phyloP scores from a whole-genome alignment of 2,888 invertebrate species.

The Amaurobius ferox region DNA sequence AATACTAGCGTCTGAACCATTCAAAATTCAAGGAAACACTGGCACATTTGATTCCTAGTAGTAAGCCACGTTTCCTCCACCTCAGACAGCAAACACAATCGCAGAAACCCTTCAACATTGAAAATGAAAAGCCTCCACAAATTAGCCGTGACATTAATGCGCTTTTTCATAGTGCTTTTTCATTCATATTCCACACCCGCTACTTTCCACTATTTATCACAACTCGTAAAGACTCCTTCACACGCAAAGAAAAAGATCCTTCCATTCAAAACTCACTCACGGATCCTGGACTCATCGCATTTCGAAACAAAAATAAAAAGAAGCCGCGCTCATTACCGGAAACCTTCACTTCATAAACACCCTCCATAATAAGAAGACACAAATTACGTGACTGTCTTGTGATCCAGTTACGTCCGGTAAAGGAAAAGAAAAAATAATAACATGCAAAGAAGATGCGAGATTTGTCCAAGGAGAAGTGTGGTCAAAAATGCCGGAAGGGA shows the following conservation, averaged over 20 bases:
- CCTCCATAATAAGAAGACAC: slow-evolving; percentile 25
- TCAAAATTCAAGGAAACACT: too few species aligned
- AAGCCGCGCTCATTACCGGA: slow-evolving; percentile 5
- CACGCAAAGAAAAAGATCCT: neutral
- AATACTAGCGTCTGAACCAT: too few species aligned
- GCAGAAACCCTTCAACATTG: too few species aligned
- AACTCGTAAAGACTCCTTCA: neutral
- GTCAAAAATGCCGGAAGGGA: slow-evolving; percentile 14
- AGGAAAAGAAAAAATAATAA: neutral
- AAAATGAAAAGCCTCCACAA: neutral
- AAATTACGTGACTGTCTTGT: slow-evolving; percentile 16
- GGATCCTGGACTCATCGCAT: neutral
- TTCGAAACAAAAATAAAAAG: neutral
- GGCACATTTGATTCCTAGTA: too few species aligned
- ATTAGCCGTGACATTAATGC: slow-evolving; percentile 3
- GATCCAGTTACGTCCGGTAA: neutral
- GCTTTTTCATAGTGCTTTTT: neutral
- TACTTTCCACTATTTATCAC: slow-evolving; percentile 7
- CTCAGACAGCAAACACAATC: too few species aligned
- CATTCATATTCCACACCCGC: slow-evolving; percentile 2
- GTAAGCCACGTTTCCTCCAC: too few species aligned
- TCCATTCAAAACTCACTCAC: neutral
- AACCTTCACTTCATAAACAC: slow-evolving; percentile 7
- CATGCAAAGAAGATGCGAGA: neutral
- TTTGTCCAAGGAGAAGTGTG: slow-evolving; percentile 6